Evolutionary conservation across 1,140 invertebrate genomes (phyloP).

Genomic region (Macrocentrus cingulum): DNA sequence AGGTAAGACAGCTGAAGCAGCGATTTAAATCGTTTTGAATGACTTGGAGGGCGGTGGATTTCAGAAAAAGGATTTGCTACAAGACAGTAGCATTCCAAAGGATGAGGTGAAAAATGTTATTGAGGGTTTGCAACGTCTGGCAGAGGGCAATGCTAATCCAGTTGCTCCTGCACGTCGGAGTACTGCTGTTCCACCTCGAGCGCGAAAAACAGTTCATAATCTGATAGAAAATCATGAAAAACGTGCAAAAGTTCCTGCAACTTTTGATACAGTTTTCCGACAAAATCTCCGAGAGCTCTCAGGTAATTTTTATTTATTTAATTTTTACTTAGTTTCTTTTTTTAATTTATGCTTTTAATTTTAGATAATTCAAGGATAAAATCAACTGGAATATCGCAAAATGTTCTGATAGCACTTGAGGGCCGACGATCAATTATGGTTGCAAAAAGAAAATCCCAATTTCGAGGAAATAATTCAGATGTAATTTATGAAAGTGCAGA

Average conservation of each 20-base stretch:
- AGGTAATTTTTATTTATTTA: constrained; percentile 31
- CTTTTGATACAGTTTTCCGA: constrained; percentile 44
- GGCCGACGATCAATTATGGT: constrained; percentile 27
- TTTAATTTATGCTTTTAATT: constrained; percentile 6
- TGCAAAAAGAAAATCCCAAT: constrained; percentile 24
- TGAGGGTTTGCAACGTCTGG: constrained; percentile 61
- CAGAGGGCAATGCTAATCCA: constrained; percentile 43
- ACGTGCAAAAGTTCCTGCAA: constrained; percentile 30
- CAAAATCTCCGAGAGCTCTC: constrained; percentile 38
- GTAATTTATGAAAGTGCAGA: constrained; percentile 29
- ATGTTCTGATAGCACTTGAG: constrained; percentile 25
- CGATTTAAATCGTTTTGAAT: constrained; percentile 13
- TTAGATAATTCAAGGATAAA: constrained; percentile 25
- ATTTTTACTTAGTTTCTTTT: constrained; percentile 5
- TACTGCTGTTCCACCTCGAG: constrained; percentile 31
- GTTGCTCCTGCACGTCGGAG: constrained; percentile 27
- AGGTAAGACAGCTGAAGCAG: too few relatives aligned
- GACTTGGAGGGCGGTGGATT: constrained; percentile 13
- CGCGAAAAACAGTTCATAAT: constrained; percentile 41
- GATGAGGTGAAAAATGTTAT: constrained; percentile 66
- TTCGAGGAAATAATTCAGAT: background rate
- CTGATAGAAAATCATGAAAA: constrained; percentile 34
- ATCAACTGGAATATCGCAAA: constrained; percentile 27
- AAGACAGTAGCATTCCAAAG: constrained; percentile 61
- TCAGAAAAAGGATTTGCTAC: constrained; percentile 55